Evolutionary conservation across 2,888 invertebrate genomes (phyloP).

Genomic region (Resseliella maxima): DNA sequence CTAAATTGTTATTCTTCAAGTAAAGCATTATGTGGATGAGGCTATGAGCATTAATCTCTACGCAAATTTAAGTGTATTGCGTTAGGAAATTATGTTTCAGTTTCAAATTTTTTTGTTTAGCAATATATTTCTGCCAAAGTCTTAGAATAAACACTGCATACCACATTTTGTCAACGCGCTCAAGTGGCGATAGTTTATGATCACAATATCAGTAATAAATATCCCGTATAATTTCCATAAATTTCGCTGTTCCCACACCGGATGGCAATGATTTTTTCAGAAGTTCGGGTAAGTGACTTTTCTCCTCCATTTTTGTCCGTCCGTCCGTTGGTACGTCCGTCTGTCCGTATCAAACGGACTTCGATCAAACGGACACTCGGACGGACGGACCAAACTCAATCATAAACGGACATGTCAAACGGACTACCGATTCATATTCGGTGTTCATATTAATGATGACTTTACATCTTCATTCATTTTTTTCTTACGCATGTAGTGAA

Average conservation of each 20-base stretch:
- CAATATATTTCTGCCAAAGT: conserved; percentile 1
- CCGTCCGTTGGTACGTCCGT: no score
- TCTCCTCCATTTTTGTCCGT: background rate
- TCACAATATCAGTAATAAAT: background rate
- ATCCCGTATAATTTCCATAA: conserved; percentile 9
- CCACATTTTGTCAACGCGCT: conserved; percentile 10
- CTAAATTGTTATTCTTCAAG: background rate
- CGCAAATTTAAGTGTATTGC: background rate
- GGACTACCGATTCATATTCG: no score
- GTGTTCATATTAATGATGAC: no score
- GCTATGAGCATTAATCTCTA: background rate
- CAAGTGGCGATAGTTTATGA: background rate
- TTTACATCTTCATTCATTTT: no score
- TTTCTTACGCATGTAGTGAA: no score
- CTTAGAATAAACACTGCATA: background rate
- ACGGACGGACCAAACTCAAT: no score
- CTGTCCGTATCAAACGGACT: no score
- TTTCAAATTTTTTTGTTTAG: background rate
- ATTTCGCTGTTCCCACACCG: background rate
- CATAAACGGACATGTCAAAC: no score
- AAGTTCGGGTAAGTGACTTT: no score
- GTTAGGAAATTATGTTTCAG: conserved; percentile 18
- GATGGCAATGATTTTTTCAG: background rate
- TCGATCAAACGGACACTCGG: no score
- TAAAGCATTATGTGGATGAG: conserved; percentile 7